Evolutionary conservation across 2,113 vertebrate species (phyloP).

Genomic region (Cichladusa arquata): DNA sequence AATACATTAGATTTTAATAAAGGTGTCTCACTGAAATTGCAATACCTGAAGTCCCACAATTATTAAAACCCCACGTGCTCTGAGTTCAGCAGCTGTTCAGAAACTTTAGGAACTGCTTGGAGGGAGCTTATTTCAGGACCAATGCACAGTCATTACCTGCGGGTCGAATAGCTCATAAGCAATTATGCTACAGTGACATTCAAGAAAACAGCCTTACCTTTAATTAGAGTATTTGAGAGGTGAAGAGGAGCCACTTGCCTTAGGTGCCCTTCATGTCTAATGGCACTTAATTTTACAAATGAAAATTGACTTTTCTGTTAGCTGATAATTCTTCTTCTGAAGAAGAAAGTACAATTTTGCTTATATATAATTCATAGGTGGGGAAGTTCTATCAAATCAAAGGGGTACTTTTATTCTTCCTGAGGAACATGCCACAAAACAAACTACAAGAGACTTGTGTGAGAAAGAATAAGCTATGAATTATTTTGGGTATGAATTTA

Average conservation of each 20-base stretch:
- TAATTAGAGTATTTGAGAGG: neutral
- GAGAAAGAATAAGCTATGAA: neutral
- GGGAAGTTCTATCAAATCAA: slow-evolving; percentile 58
- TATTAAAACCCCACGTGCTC: neutral
- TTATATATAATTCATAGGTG: slow-evolving; percentile 52
- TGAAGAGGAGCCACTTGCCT: neutral
- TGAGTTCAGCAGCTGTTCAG: neutral
- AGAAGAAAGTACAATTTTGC: slow-evolving; percentile 35
- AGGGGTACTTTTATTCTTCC: slow-evolving; percentile 64
- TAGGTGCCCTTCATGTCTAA: neutral
- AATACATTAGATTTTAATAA: neutral
- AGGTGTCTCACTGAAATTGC: neutral
- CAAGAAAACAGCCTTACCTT: slow-evolving; percentile 48
- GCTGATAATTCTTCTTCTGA: neutral
- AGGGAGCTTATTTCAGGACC: neutral
- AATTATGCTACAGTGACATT: neutral
- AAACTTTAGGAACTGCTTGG: neutral
- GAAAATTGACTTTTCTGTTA: neutral
- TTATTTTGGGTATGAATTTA: neutral
- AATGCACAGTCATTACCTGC: neutral
- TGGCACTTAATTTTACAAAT: neutral
- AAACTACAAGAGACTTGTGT: neutral
- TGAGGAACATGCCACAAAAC: slow-evolving; percentile 47
- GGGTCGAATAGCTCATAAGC: neutral
- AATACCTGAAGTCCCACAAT: neutral